These are phyloP conservation scores for Dolomedes plantarius DNA, from an alignment of 2,888 invertebrate genomes.

Conservation along the genomic window DNA sequence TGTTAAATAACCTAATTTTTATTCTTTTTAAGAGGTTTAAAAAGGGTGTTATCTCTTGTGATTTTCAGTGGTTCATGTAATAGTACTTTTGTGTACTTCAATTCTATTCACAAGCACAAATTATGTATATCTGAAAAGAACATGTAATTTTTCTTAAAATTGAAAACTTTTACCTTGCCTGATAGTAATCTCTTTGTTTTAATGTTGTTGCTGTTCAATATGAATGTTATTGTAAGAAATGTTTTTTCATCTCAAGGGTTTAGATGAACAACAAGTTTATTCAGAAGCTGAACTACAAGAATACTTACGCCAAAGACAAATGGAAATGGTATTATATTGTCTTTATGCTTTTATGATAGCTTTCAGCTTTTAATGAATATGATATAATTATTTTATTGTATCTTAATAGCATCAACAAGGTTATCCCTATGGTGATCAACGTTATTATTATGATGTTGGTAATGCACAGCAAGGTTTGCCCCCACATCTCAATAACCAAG, in stretches of 20 bases:
- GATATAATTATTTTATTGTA: background rate
- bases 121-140: no score
- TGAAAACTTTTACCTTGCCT: no score
- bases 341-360: conserved; percentile 72
- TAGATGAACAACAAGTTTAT: conserved; percentile 90
- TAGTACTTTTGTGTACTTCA: no score
- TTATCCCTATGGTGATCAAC: conserved; percentile 51
- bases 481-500: conserved; percentile 54
- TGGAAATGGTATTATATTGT: conserved; percentile 82
- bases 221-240: no score
- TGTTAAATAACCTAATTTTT: no score
- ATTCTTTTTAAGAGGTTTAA: no score
- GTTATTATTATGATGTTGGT: conserved; percentile 58
- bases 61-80: no score
- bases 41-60: no score
- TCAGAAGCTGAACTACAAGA: conserved; percentile 89
- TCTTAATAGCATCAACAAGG: conserved; percentile 15
- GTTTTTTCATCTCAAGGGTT: conserved; percentile 74
- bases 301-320: conserved; percentile 82
- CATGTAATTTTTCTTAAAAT: no score
- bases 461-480: conserved; percentile 53
- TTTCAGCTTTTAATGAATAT: background rate
- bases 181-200: no score
- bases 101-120: no score
- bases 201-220: no score